These are phyloP conservation scores for Phocoena phocoena DNA, from an alignment of 2,113 vertebrate genomes.

Conservation along the genomic window DNA sequence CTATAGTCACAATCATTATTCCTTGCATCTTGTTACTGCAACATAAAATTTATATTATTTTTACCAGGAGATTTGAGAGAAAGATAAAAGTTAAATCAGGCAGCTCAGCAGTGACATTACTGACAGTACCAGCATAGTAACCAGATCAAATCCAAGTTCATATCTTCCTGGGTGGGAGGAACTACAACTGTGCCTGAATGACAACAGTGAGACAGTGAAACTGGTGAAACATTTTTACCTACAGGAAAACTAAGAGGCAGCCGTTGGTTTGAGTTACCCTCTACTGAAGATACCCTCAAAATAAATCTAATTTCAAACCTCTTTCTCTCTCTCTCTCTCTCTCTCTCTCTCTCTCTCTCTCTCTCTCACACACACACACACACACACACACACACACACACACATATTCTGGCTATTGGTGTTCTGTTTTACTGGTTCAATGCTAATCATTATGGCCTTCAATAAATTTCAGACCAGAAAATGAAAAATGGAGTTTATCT, in stretches of 20 bases:
- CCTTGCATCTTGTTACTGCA: slow-evolving; percentile 2
- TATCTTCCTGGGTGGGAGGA: neutral
- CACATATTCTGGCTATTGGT: neutral
- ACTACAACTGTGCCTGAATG: neutral
- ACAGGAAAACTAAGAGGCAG: neutral
- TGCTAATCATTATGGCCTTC: neutral
- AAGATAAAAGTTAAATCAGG: slow-evolving; percentile 18
- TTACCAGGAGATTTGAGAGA: neutral
- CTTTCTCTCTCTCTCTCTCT: neutral
- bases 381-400: neutral
- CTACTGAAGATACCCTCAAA: neutral
- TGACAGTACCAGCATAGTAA: neutral
- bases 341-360: neutral
- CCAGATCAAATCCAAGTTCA: neutral
- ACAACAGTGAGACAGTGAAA: neutral
- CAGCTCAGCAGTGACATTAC: neutral
- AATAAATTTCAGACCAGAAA: neutral
- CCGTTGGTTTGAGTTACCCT: neutral
- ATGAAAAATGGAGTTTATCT: neutral
- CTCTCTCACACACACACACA: neutral
- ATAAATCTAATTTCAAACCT: neutral
- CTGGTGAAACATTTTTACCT: neutral
- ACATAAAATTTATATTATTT: slow-evolving; percentile 29
- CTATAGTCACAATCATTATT: neutral
- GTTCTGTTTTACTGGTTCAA: neutral